Conservation (phyloP, 2,888 invertebrate species). For the Thera obeliscata region DNA sequence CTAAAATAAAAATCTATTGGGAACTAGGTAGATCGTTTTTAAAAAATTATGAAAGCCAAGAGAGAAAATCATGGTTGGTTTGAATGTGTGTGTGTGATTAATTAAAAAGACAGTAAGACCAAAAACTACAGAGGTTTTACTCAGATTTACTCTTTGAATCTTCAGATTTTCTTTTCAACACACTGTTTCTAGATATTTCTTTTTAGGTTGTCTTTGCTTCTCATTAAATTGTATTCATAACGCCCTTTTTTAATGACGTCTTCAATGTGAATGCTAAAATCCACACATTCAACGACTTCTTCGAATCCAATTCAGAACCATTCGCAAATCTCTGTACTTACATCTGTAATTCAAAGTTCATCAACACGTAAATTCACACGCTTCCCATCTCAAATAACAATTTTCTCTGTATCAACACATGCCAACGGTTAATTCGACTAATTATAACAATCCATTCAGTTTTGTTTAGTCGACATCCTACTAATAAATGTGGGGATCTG, state of each 20-base stretch:
- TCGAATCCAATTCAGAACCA: conserved; percentile 25
- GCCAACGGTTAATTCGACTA: conserved; percentile 65
- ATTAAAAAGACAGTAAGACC: too few relatives aligned
- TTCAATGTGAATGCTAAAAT: not conserved
- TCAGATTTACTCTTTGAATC: too few relatives aligned
- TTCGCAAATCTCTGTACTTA: conserved; percentile 39
- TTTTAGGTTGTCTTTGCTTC: too few relatives aligned
- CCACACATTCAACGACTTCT: conserved; percentile 9
- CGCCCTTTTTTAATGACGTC: not conserved
- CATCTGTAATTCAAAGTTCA: conserved; percentile 39
- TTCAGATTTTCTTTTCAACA: too few relatives aligned
- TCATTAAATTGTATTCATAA: too few relatives aligned
- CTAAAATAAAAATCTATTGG: conserved; percentile 23
- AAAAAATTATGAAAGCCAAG: too few relatives aligned
- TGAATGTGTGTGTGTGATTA: too few relatives aligned
- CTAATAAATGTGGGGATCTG: conserved; percentile 69
- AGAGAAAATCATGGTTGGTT: too few relatives aligned
- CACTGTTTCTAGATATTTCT: too few relatives aligned
- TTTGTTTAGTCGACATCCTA: conserved; percentile 60
- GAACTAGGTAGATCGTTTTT: not conserved
- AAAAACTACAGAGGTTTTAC: too few relatives aligned
- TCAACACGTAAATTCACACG: conserved; percentile 51
- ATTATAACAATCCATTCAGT: conserved; percentile 68
- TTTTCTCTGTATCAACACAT: conserved; percentile 50
- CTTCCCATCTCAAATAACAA: conserved; percentile 42